Evolutionary conservation across 2,113 vertebrate species (phyloP).

Genomic region (Paradisaea rubra): DNA sequence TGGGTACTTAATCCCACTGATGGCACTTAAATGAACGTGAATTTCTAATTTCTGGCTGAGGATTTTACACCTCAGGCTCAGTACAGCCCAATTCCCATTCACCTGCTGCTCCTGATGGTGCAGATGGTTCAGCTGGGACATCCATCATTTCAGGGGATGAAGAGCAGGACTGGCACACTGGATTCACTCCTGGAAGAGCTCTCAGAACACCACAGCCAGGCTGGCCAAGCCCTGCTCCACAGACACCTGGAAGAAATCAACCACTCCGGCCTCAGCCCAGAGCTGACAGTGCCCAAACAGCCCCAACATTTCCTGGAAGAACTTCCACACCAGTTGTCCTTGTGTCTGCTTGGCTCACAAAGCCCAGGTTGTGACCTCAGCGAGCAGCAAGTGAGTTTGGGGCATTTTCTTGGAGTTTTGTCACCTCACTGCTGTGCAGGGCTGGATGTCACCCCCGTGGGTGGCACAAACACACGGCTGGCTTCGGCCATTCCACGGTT

Average conservation of each 20-base stretch:
- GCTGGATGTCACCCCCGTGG: neutral
- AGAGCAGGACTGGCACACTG: neutral
- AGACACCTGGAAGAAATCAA: slow-evolving; percentile 16
- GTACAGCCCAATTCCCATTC: neutral
- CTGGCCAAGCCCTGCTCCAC: neutral
- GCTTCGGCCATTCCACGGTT: neutral
- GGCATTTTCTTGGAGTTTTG: neutral
- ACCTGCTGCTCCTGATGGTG: neutral
- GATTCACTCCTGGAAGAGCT: neutral
- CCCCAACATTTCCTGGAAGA: neutral
- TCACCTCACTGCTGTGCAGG: neutral
- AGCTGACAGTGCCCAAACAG: neutral
- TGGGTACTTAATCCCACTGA: neutral
- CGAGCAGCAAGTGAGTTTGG: neutral
- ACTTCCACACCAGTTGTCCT: neutral
- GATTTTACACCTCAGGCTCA: neutral
- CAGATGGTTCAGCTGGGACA: neutral
- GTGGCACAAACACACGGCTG: neutral
- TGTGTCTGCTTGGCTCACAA: neutral
- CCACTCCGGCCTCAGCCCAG: neutral
- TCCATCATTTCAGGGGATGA: neutral
- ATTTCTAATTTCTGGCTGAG: neutral
- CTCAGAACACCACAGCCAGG: neutral
- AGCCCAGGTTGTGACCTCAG: neutral
- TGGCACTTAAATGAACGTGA: neutral